Evolutionary conservation across 2,113 vertebrate genomes (phyloP).

Genomic region (Microcebus tavaratra): DNA sequence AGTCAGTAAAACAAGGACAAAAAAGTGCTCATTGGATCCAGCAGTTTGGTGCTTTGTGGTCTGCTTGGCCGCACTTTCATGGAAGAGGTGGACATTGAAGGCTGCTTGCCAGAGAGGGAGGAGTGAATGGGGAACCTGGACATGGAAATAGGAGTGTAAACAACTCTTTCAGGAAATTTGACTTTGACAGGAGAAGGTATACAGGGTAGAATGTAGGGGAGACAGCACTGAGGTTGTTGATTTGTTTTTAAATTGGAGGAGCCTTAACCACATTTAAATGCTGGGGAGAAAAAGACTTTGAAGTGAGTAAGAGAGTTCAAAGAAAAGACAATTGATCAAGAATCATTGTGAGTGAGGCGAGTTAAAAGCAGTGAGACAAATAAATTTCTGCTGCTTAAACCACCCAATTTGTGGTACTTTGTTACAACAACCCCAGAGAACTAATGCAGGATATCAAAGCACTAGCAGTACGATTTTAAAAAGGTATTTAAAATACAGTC

Average conservation of each 20-base stretch:
- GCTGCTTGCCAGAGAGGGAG: not conserved
- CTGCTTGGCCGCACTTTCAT: not conserved
- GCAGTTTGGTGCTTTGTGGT: not conserved
- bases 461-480: not conserved
- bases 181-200: not conserved
- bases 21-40: not conserved
- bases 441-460: not conserved
- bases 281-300: not conserved
- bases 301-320: not conserved
- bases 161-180: not conserved
- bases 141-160: not conserved
- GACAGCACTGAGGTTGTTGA: not conserved
- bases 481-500: not conserved
- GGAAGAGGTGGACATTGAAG: not conserved
- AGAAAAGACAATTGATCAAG: not conserved
- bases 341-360: not conserved
- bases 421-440: not conserved
- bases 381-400: not conserved
- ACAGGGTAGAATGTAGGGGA: not conserved
- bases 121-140: not conserved
- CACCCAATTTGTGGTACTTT: not conserved
- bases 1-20: not conserved
- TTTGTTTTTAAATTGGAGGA: not conserved
- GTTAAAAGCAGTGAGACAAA: not conserved
- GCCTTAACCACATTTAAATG: not conserved